Base-by-base conservation (phyloP, 2,113 vertebrate species). In the Cyanistes caeruleus region DNA sequence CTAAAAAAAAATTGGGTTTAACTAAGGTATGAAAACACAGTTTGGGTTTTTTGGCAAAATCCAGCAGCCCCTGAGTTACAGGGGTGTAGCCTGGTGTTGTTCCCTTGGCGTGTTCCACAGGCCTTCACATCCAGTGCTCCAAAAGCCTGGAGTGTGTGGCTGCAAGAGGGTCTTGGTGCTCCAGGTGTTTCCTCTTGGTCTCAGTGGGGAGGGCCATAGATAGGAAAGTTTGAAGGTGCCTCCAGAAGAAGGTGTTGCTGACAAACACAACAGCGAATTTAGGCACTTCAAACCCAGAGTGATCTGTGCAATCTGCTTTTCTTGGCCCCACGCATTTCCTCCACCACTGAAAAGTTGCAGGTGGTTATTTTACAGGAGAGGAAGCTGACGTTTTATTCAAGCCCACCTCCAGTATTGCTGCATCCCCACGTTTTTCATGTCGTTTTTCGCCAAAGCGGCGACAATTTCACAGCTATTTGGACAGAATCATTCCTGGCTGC, bases 261-360 rank as follows among this genome's bases (percentile, higher is more conserved):
- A 1, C 43, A 39, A 51, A 30, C n/a, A 6, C 33, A 27, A 3
- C 0, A 0, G 4, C 7, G 4, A 27, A 27, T 14, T 33, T 1
- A 15, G 19, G 12, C 24, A 2, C 23, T 31, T 53, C 6, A 37
- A 64, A 14, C 37, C 33, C 64, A 13, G 49, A 69, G 14, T 6
- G 0, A 12, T 15, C 9, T 46, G 16, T 30, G 19, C 72, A 21
- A 2, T 4, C 9, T n/a, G 37, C 0, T 52, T 62, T 21, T 1
- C 31, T 63, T 13, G 15, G 43, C 43, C 11, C 23, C 23, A 0
- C 21, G 28, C 5, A 1, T 10, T 25, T n/a, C 39, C 33, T 37
- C 18, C 21, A 8, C 6, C n/a, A 20, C 44, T 30, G 52, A 75
- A 33, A 35, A 30, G 5, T 11, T 53, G 8, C 4, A 2, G 1